Conservation (phyloP, 37 sponge, comb jelly and placozoan genomes). For the Chondrosia reniformis region DNA sequence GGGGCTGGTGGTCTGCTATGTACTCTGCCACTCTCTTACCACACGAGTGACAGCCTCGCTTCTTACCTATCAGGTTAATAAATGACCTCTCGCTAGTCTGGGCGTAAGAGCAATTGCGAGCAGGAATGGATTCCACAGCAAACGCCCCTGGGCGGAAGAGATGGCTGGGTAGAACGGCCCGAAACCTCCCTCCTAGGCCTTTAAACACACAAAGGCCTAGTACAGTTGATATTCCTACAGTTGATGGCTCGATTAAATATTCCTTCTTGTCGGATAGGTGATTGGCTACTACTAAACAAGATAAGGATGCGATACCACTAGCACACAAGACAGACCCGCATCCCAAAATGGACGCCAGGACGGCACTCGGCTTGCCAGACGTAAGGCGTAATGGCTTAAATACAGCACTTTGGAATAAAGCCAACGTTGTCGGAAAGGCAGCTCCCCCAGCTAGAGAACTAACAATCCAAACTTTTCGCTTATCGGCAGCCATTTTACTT, state of each 20-base stretch:
- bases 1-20: slow-evolving; percentile 72
- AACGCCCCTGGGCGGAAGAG: slow-evolving; percentile 66
- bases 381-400: slow-evolving; percentile 57
- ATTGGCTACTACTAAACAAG: neutral
- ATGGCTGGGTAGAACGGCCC: slow-evolving; percentile 61
- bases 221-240: slow-evolving; percentile 24
- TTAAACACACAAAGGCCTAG: slow-evolving; percentile 41
- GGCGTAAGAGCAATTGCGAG: slow-evolving; percentile 28
- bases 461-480: no score
- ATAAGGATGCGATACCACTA: slow-evolving; percentile 36
- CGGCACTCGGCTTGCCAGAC: neutral
- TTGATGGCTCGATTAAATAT: neutral
- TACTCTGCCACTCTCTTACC: slow-evolving; percentile 38
- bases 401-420: slow-evolving; percentile 26
- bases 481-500: no score
- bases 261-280: neutral
- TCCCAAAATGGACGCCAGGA: slow-evolving; percentile 32
- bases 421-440: slow-evolving; percentile 59
- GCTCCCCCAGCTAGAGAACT: slow-evolving; percentile 33
- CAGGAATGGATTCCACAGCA: slow-evolving; percentile 58
- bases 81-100: slow-evolving; percentile 23
- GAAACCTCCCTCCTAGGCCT: slow-evolving; percentile 66
- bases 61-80: slow-evolving; percentile 34
- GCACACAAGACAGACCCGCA: slow-evolving; percentile 34
- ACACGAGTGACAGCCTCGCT: slow-evolving; percentile 74